Base-by-base conservation (phyloP, 1,140 invertebrate genomes). In the Brachionus rotundiformis region DNA sequence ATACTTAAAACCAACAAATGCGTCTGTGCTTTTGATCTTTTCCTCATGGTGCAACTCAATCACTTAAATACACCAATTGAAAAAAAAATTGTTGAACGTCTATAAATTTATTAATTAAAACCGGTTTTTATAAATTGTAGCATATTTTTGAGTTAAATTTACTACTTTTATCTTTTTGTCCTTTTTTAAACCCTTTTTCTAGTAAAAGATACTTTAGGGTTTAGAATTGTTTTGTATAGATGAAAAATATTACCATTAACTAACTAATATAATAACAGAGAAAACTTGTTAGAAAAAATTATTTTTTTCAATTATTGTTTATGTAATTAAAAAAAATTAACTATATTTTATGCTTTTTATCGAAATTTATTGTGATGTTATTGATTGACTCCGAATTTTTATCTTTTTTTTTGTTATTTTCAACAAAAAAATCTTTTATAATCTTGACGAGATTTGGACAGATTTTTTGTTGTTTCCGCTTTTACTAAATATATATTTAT, bases 121-220 rank as follows among this genome's bases (percentile, higher is more conserved):
- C 61, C 61, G 61, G 61, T 63, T 63, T 27, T 5, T 29, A 63
- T 29, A 63, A 63, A 63, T 29, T 29, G 29, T 63, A 29, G 61
- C 29, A 63, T 29, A 63, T 23, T 33, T 63, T 63, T 63, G 2
- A 27, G 29, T n/a, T 63, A 11, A 27, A 13, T 29, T 63, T 63
- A 2, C 11, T n/a, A 27, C n/a, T 11, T 41, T 63, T 31, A 27
- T n/a, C n/a, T n/a, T 29, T 33, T 63, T 29, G 61, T 63, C 16
- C 29, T 31, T 63, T n/a, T 27, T 16, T 54, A 54, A 54, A 19
- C 47, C 5, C 19, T 54, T 11, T 54, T 54, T 54, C 23, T 25
- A 54, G 7, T 54, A 19, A 3, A 54, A 54, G 23, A 54, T 54
- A 19, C 23, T 54, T 6, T 19, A 25, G 19, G 47, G 19, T 19